These are phyloP conservation scores for Tachuris rubrigastra DNA, from an alignment of 2,113 vertebrate genomes.

Conservation along the genomic window DNA sequence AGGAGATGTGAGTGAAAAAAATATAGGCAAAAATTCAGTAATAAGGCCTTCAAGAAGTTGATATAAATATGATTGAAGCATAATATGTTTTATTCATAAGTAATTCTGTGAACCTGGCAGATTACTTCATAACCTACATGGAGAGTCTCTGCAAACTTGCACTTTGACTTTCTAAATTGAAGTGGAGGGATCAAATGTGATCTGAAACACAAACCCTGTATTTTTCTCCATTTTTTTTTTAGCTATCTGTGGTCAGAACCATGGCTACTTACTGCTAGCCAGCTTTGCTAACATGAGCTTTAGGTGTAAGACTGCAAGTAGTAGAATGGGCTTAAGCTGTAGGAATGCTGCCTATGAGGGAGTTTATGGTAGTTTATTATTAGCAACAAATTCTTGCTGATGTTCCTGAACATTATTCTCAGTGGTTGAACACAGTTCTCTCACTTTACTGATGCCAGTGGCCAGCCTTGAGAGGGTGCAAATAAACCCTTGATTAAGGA, in stretches of 20 bases:
- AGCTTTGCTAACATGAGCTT: neutral
- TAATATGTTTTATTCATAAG: neutral
- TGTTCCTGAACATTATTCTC: neutral
- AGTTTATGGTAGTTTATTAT: neutral
- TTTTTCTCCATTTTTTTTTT: neutral
- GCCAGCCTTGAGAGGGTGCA: neutral
- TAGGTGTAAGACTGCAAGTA: neutral
- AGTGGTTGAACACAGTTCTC: neutral
- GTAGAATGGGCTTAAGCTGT: neutral
- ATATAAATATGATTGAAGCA: neutral
- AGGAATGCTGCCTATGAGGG: neutral
- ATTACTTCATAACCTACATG: neutral
- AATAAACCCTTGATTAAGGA: neutral
- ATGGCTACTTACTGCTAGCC: neutral
- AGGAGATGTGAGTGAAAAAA: neutral
- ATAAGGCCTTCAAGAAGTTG: neutral
- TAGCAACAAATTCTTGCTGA: neutral
- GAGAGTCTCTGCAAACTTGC: neutral
- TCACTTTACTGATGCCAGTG: neutral
- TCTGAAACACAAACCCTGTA: neutral
- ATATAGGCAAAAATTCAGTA: neutral
- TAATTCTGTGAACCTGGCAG: neutral
- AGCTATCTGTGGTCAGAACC: neutral
- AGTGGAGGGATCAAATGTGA: neutral
- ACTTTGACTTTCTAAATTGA: neutral